These are phyloP conservation scores for Trichomycterus rosablanca DNA, from an alignment of 2,113 vertebrate species.

Conservation along the genomic window DNA sequence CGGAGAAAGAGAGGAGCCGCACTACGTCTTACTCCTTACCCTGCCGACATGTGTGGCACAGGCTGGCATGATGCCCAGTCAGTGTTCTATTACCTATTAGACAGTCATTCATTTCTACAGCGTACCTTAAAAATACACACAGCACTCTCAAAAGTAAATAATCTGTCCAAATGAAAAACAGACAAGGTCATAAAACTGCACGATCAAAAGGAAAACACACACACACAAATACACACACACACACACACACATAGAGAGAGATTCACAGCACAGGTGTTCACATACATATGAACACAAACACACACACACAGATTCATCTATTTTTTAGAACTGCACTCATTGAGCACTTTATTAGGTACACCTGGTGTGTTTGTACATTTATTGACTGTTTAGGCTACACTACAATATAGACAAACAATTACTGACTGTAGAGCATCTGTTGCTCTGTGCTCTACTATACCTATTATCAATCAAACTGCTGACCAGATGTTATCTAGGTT, in stretches of 20 bases:
- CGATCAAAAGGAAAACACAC: not conserved
- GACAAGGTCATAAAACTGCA: conserved; percentile 31
- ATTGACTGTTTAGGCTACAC: too few relatives aligned
- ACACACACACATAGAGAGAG: conserved; percentile 25
- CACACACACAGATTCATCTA: conserved; percentile 21
- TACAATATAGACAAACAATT: too few relatives aligned
- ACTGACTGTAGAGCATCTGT: too few relatives aligned
- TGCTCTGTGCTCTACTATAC: too few relatives aligned
- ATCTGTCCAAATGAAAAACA: conserved; percentile 22
- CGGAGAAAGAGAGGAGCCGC: conserved; percentile 3
- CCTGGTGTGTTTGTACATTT: too few relatives aligned
- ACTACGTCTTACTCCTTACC: conserved; percentile 4
- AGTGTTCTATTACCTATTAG: conserved; percentile 46
- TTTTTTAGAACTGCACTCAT: conserved; percentile 33
- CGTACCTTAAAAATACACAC: conserved; percentile 29
- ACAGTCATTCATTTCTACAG: conserved; percentile 44
- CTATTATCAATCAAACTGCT: too few relatives aligned
- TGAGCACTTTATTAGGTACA: too few relatives aligned
- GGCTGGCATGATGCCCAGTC: conserved; percentile 43
- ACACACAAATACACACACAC: conserved; percentile 1
- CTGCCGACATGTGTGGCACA: conserved; percentile 1
- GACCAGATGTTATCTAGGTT: too few relatives aligned
- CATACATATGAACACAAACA: conserved; percentile 6
- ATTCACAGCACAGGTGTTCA: conserved; percentile 2
- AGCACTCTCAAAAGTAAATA: conserved; percentile 38